Conservation (phyloP, 1,140 invertebrate species). For the Mercenaria mercenaria region DNA sequence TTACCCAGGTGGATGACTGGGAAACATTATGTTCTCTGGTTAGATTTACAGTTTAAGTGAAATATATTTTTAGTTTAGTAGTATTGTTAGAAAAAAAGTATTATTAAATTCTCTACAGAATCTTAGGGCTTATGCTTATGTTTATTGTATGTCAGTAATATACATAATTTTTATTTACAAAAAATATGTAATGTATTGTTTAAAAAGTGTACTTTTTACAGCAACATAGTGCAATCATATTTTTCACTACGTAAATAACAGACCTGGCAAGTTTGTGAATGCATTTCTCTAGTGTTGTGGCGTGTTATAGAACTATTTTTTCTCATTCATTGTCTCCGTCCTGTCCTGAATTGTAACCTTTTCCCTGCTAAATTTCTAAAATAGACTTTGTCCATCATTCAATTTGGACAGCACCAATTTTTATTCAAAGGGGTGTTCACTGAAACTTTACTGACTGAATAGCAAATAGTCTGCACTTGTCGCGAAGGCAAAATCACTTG, state of each 20-base stretch:
- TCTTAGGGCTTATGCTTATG: not conserved
- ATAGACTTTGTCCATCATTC: no score
- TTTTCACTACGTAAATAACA: constrained; percentile 12
- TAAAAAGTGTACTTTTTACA: not conserved
- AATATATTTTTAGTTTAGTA: not conserved
- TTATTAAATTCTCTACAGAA: constrained; percentile 1
- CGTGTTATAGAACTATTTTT: not conserved
- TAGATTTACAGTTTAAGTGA: no score
- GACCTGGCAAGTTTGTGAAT: constrained; percentile 24
- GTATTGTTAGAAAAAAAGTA: constrained; percentile 3
- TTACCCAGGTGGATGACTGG: no score
- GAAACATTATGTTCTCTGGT: no score
- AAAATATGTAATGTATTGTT: not conserved
- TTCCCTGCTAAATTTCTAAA: no score
- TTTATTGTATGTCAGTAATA: not conserved
- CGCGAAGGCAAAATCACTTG: no score
- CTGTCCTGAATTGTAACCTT: no score
- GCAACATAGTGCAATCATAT: not conserved
- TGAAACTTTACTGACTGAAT: no score
- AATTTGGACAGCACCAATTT: no score
- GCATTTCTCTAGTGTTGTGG: not conserved
- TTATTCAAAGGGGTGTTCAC: no score
- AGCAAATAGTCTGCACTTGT: no score
- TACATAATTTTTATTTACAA: not conserved
- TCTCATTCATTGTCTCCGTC: not conserved